Percentiles rank a stretch among this genome's conserved stretches.
phyloP scores from a whole-genome alignment of 2,797 vertebrate species.

The Myotis findleyi region DNA sequence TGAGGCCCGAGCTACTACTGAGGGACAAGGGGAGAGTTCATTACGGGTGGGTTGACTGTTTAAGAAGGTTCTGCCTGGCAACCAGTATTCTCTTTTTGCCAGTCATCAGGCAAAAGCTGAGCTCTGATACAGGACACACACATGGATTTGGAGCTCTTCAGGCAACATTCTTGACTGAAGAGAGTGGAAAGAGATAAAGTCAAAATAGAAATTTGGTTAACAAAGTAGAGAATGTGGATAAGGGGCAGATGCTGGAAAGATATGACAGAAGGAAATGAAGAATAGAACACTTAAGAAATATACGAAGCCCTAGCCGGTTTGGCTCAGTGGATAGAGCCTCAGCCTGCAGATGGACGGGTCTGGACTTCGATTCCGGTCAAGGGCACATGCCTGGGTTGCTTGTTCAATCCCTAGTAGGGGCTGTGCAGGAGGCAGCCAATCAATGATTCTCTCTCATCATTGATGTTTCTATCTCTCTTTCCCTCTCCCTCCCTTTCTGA shows the following conservation, averaged over 20 bases:
- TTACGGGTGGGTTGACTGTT: neutral
- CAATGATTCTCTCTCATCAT: no score
- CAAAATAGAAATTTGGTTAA: constrained; percentile 1
- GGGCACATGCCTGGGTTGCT: no score
- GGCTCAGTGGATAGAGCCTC: no score
- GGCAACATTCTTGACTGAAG: constrained; percentile 9
- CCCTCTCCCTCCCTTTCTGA: no score
- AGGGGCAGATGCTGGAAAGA: neutral
- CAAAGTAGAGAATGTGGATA: neutral
- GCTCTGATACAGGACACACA: neutral
- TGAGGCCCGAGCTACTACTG: neutral
- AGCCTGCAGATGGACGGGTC: no score
- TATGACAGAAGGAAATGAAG: neutral
- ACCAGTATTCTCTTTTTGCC: neutral
- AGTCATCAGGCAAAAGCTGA: neutral
- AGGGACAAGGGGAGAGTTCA: neutral
- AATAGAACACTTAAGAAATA: neutral
- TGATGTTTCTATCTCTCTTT: no score
- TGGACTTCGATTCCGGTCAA: no score
- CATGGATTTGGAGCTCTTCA: neutral
- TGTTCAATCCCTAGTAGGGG: no score
- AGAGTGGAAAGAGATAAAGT: neutral
- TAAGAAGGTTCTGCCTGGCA: neutral
- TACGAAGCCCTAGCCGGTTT: no score
- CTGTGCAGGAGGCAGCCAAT: no score